Base-by-base conservation (phyloP, 2,797 vertebrate genomes). In the Remorina albescens region DNA sequence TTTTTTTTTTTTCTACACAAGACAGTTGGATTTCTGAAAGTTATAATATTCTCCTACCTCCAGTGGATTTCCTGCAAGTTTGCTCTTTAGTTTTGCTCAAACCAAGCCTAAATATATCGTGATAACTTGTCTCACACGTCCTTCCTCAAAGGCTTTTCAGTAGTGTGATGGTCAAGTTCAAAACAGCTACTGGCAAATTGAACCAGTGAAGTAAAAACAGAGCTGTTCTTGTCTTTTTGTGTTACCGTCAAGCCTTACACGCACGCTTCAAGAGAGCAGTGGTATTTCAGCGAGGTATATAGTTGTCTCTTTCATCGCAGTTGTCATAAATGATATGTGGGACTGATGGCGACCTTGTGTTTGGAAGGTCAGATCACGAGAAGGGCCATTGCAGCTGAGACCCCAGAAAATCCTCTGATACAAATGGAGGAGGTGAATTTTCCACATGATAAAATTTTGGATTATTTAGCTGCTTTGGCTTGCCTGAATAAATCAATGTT, bases 111-210 rank as follows among this genome's bases (percentile, higher is more conserved):
- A 68, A 76, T 73, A 60, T 47, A 73, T 71, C 54, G 37, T 10
- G 32, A 55, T 32, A 46, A 65, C 62, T 61, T 1, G 37, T 65
- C 54, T 67, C 74, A 10, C 2, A 16, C 2, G 30, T 74, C 41
- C 46, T 74, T 71, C 50, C 69, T 86, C 76, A 74, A 79, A 82
- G 28, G 23, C 51, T 6, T 28, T 47, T 49, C 39, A 57, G 36
- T 1, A 23, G 39, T 32, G 18, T 19, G 65, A 74, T 62, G 55
- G 69, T 74, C 58, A 49, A 51, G 61, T 65, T 71, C 46, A 66
- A 65, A 81, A 63, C 42, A 16, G 61, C 71, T n/a, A 1, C 53
- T 42, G 58, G 64, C 51, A 50, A 63, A 77, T 54, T 62, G 50
- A 26, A 21, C 30, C 26, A 6, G 60, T 8, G 51, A 51, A 54